Conservation (phyloP, 2,888 invertebrate species). For the Hypomecis atomaria region DNA sequence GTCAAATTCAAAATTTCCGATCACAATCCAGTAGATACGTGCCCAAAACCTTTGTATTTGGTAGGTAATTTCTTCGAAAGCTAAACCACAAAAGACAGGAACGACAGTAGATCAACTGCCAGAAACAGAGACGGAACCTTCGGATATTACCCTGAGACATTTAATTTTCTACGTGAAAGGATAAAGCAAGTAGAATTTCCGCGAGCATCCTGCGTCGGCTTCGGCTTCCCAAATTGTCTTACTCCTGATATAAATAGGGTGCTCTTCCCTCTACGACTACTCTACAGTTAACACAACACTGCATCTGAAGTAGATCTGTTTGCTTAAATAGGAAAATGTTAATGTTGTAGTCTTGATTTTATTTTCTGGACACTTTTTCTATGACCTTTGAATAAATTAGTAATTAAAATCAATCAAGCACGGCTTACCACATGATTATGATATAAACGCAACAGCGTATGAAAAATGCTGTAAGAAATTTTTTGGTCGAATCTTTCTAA, state of each 20-base stretch:
- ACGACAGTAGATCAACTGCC: constrained; percentile 74
- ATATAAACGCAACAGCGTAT: too few relatives aligned
- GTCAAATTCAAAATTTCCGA: background rate
- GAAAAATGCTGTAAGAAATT: too few relatives aligned
- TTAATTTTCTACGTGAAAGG: constrained; percentile 85
- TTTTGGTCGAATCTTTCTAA: too few relatives aligned
- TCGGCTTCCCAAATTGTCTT: constrained; percentile 72
- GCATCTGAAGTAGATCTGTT: background rate
- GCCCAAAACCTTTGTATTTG: constrained; percentile 38
- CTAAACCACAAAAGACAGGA: constrained; percentile 39
- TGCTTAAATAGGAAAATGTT: too few relatives aligned
- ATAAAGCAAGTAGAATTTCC: constrained; percentile 79
- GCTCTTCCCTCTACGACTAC: constrained; percentile 10
- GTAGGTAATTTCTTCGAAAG: constrained; percentile 35
- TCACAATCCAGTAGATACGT: background rate
- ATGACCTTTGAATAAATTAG: too few relatives aligned
- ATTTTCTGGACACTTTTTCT: too few relatives aligned
- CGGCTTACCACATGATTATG: too few relatives aligned
- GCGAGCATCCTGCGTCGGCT: constrained; percentile 63
- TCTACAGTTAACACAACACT: constrained; percentile 27
- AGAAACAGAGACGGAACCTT: constrained; percentile 69
- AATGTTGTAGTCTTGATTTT: too few relatives aligned
- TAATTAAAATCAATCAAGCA: too few relatives aligned
- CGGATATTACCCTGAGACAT: constrained; percentile 82
- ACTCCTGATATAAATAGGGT: constrained; percentile 62